These are phyloP conservation scores for Cerastoderma edule DNA, from an alignment of 2,888 invertebrate species.

Conservation along the genomic window DNA sequence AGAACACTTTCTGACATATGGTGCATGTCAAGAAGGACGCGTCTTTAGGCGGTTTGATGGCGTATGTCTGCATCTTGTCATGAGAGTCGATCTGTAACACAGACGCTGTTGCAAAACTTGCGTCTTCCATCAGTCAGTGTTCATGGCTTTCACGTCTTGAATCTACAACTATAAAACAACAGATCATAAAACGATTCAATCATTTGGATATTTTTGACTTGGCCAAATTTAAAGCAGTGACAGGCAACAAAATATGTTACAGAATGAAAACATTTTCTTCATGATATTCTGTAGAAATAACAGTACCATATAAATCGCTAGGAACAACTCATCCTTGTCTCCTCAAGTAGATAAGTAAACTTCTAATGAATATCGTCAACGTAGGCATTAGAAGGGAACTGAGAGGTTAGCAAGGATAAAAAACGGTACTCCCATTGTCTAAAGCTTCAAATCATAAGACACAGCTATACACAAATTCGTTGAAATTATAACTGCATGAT, in stretches of 20 bases:
- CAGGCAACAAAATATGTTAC: background rate
- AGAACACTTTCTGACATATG: conserved; percentile 45
- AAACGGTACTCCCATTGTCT: too few relatives aligned
- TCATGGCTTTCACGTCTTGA: background rate
- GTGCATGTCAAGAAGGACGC: conserved; percentile 40
- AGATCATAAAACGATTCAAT: background rate
- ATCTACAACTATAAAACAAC: background rate
- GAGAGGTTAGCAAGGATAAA: too few relatives aligned
- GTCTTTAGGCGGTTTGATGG: conserved; percentile 40
- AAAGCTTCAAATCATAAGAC: too few relatives aligned
- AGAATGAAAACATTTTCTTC: background rate
- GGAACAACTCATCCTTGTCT: background rate
- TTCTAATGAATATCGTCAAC: too few relatives aligned
- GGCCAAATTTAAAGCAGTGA: conserved; percentile 1
- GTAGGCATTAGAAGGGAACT: too few relatives aligned
- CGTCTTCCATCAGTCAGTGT: background rate
- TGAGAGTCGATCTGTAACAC: conserved; percentile 11
- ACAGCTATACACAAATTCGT: too few relatives aligned
- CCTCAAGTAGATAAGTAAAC: background rate
- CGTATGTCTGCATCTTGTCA: conserved; percentile 31
- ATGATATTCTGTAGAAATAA: background rate
- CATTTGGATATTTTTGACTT: background rate
- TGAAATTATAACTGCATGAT: too few relatives aligned
- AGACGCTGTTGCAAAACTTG: background rate
- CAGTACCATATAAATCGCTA: background rate